Percentiles rank a stretch among this genome's conserved stretches.
phyloP scores from a whole-genome alignment of 2,888 invertebrate genomes.

The Dugesia japonica region DNA sequence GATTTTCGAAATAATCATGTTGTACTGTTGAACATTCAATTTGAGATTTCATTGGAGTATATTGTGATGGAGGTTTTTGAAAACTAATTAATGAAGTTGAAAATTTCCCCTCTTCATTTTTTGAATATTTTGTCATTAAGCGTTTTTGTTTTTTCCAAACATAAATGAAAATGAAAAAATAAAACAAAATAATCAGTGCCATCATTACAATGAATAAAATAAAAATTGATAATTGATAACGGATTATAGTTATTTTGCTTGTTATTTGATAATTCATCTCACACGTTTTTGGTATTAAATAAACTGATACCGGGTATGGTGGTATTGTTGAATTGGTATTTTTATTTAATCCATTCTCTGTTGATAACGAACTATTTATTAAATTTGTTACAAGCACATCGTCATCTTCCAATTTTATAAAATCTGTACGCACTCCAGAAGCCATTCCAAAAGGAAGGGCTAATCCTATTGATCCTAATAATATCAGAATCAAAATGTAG shows the following conservation, averaged over 20 bases:
- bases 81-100: not conserved
- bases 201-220: slow-evolving; percentile 37
- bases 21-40: not conserved
- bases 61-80: not conserved
- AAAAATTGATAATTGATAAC: slow-evolving; percentile 36
- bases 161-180: slow-evolving; percentile 37
- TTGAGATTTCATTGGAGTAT: not conserved
- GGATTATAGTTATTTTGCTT: not conserved
- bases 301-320: not conserved
- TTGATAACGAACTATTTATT: not conserved
- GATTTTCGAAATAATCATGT: not conserved
- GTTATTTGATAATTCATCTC: not conserved
- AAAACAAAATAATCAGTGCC: slow-evolving; percentile 37
- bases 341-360: not conserved
- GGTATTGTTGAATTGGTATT: not conserved
- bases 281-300: not conserved
- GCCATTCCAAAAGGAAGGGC: not conserved
- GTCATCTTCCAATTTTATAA: not conserved
- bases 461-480: not conserved
- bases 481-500: not conserved
- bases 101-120: not conserved
- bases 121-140: slow-evolving; percentile 20
- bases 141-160: slow-evolving; percentile 36
- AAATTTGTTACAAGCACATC: not conserved
- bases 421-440: not conserved